A percentile compares a stretch with the other conserved stretches of the same genome.
phyloP scores from a whole-genome alignment of 2,797 vertebrate genomes.

The Bovichtus diacanthus region DNA sequence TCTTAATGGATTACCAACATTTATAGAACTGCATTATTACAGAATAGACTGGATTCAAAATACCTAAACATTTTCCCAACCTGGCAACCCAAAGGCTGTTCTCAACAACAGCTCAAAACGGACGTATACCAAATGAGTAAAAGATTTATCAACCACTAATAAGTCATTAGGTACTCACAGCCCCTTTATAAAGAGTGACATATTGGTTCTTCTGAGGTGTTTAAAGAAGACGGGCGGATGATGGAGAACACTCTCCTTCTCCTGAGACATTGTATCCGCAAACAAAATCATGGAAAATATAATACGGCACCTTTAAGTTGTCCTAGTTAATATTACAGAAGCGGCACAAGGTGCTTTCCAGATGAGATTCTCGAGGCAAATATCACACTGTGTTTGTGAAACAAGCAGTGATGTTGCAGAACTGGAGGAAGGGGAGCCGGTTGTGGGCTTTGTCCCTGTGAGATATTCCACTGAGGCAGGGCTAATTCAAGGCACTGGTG shows the following conservation, averaged over 20 bases:
- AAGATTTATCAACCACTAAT: background rate
- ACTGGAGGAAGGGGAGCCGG: conserved; percentile 50
- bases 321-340: conserved; percentile 10
- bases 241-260: background rate
- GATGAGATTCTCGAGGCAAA: conserved; percentile 35
- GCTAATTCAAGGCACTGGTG: conserved; percentile 71
- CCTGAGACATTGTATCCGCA: background rate
- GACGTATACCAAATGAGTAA: background rate
- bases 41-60: background rate
- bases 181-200: background rate
- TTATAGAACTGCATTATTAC: no score
- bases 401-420: conserved; percentile 46
- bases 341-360: conserved; percentile 18
- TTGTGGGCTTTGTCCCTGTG: conserved; percentile 53
- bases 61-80: background rate
- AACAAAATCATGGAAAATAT: background rate
- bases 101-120: background rate
- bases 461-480: conserved; percentile 62
- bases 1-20: no score
- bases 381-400: conserved; percentile 45
- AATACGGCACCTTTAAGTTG: background rate
- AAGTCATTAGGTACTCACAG: background rate
- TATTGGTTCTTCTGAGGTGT: background rate
- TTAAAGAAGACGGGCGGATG: background rate
- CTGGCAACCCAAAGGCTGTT: background rate